These are phyloP conservation scores for Yponomeuta plumbellus DNA, from an alignment of 2,888 invertebrate species.

Conservation along the genomic window DNA sequence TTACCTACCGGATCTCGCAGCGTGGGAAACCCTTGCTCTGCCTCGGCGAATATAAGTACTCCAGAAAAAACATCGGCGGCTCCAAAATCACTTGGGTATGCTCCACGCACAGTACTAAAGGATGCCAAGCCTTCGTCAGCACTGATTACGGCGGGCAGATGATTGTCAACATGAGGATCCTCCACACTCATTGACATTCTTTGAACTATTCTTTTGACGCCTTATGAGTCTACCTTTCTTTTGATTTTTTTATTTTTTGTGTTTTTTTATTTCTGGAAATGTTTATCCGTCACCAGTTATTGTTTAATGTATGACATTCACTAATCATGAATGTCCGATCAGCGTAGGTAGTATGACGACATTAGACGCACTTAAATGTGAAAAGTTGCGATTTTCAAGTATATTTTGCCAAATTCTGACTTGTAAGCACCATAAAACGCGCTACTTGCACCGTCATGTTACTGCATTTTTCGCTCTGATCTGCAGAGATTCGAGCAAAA, in stretches of 20 bases:
- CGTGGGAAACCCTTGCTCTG: slow-evolving; percentile 5
- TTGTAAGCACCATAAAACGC: too few species aligned
- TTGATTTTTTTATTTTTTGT: not conserved
- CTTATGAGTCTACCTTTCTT: not conserved
- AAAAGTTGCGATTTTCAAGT: too few species aligned
- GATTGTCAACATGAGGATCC: not conserved
- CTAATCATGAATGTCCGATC: too few species aligned
- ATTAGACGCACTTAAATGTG: too few species aligned
- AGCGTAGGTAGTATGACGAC: too few species aligned
- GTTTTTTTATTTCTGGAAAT: not conserved
- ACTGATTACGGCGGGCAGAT: not conserved
- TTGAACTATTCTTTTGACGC: not conserved
- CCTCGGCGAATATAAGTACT: slow-evolving; percentile 5
- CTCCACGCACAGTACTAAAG: slow-evolving; percentile 26
- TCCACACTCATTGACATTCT: not conserved
- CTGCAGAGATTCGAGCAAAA: too few species aligned
- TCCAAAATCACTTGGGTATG: slow-evolving; percentile 26
- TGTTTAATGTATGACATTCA: too few species aligned
- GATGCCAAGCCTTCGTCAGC: slow-evolving; percentile 22
- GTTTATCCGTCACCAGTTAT: too few species aligned
- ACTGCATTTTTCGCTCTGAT: too few species aligned
- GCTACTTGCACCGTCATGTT: too few species aligned
- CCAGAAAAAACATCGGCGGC: not conserved
- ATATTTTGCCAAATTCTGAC: too few species aligned
- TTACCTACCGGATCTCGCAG: not conserved